Evolutionary conservation across 1,140 invertebrate species (phyloP), one percentile per base, ranked within the genome.

Genomic region (Listronotus bonariensis): DNA sequence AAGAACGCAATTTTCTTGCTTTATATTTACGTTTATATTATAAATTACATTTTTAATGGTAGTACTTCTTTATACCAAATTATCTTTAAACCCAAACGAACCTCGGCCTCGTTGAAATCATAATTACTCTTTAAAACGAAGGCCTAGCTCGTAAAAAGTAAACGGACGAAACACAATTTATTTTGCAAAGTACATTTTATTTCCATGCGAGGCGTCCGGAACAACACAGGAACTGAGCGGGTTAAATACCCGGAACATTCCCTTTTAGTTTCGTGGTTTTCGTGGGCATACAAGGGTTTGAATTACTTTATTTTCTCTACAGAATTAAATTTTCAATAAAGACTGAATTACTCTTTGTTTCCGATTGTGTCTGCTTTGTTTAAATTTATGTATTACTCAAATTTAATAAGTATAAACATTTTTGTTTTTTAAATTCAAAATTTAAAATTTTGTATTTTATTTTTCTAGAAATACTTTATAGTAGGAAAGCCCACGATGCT

Each of bases 251-350:
- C 57, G 57, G 45, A 59, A 59, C 57, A 38, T 59, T 59, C 57
- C 57, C 57, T 59, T 59, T 59, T 59, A 59, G 57, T 59, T 48
- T 26, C 43, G 57, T 49, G 57, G 57, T 59, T 59, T n/a, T 49
- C 43, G 45, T 36, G 57, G 57, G 15, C 18, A 34, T 49, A n/a
- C 57, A 40, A 59, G 57, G 57, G 57, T 59, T 45, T 12, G 57
- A 20, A 59, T 59, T 49, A 48, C 46, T 59, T 59, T 49, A 49
- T 59, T 59, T 52, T 59, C 46, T 40, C 45, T 49, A 34, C 57
- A 49, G 45, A 34, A 49, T 59, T 59, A 49, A 59, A 59, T 59
- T 32, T 48, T 59, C 34, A 51, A 59, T 59, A 59, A 59, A 48
- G 46, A 34, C 45, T 32, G 15, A 46, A 46, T 46, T 46, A 46